These are phyloP conservation scores for Dasyprocta punctata DNA, from an alignment of 2,113 vertebrate species.

Conservation along the genomic window DNA sequence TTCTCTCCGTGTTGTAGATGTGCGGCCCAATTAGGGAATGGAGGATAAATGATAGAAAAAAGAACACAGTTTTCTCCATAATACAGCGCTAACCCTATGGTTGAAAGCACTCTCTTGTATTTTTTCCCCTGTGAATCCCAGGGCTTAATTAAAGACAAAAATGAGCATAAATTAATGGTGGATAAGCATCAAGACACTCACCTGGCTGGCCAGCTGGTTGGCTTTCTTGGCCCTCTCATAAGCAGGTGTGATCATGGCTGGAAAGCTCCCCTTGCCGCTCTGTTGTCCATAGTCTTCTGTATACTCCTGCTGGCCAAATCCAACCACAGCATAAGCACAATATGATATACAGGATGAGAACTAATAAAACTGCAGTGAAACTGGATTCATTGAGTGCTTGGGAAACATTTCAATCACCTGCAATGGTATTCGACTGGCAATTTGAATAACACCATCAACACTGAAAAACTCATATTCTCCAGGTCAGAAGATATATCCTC, in stretches of 20 bases:
- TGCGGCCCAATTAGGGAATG: not conserved
- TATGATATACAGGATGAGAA: not conserved
- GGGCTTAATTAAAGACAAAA: not conserved
- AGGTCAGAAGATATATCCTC: not conserved
- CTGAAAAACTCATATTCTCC: not conserved
- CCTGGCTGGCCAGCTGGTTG: constrained; percentile 92
- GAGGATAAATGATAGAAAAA: not conserved
- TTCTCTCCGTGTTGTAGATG: not conserved
- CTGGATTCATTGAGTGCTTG: not conserved
- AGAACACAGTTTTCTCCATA: not conserved
- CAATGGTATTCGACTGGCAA: not conserved
- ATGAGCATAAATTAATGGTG: accelerated
- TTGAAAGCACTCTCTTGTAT: not conserved
- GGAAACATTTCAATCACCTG: not conserved
- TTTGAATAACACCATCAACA: not conserved
- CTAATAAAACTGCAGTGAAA: not conserved
- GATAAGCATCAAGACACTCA: constrained; percentile 80
- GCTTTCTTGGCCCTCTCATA: constrained; percentile 94
- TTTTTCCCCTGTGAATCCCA: not conserved
- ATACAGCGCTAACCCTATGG: not conserved
- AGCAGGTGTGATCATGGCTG: constrained; percentile 95
- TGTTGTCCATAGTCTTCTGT: constrained; percentile 87
- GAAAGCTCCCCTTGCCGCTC: constrained; percentile 95
- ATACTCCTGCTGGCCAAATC: constrained; percentile 82
- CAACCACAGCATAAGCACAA: not conserved